A percentile compares a stretch with the other conserved stretches of the same genome.
These are phyloP conservation scores for Porites divaricata DNA, from an alignment of 92 coral and sea anemone species.

Conservation along the genomic window DNA sequence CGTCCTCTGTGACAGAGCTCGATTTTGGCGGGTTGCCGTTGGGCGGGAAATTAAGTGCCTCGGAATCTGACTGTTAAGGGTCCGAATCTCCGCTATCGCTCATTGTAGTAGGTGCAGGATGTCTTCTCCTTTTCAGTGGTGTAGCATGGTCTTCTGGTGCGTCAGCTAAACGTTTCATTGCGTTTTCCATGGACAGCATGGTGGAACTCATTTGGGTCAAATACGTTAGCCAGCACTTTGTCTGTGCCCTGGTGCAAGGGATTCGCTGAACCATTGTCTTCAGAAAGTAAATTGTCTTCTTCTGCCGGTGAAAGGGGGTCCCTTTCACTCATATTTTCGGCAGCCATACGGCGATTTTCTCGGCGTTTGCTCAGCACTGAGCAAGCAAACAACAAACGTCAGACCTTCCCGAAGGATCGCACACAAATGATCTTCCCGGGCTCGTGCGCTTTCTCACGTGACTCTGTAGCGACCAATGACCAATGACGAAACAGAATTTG, in stretches of 20 bases:
- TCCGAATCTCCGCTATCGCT: neutral
- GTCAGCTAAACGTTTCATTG: slow-evolving; percentile 5
- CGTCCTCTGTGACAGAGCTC: no score
- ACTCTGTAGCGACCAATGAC: neutral
- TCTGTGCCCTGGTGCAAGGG: neutral
- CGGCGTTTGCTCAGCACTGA: neutral
- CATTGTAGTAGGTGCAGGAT: neutral
- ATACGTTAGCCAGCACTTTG: no score
- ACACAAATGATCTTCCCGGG: slow-evolving; percentile 17
- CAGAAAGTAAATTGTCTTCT: neutral
- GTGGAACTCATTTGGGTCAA: neutral
- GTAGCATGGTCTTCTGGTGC: slow-evolving; percentile 16
- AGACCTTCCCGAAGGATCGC: slow-evolving; percentile 9
- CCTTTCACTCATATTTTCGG: slow-evolving; percentile 5
- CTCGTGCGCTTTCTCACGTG: neutral
- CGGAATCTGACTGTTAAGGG: slow-evolving; percentile 35
- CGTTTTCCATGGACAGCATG: neutral
- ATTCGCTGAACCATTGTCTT: neutral
- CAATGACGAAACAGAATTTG: neutral
- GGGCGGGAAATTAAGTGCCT: slow-evolving; percentile 17
- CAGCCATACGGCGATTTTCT: neutral
- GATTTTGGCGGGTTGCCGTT: slow-evolving; percentile 1
- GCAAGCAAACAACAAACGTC: neutral
- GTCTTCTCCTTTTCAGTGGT: neutral
- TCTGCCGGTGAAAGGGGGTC: neutral